A percentile compares a stretch with the other conserved stretches of the same genome.
phyloP scores from a whole-genome alignment of 2,113 vertebrate genomes.

The Nycticryphes semicollaris region DNA sequence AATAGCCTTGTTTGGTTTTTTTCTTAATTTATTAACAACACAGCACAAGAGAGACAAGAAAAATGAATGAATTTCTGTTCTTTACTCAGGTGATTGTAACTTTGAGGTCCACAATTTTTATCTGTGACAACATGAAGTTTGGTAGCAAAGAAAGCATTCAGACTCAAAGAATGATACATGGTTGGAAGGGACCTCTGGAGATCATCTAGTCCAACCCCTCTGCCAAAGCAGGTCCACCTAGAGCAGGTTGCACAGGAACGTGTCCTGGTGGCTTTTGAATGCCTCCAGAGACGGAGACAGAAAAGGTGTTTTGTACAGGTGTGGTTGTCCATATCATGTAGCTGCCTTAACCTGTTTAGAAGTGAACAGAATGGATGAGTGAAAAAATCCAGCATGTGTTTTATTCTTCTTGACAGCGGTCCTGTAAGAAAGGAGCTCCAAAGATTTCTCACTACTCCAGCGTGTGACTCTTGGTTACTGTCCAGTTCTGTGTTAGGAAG shows the following conservation, averaged over 20 bases:
- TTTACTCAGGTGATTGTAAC: background rate
- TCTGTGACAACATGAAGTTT: background rate
- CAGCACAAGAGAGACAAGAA: background rate
- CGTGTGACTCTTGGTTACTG: background rate
- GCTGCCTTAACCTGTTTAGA: background rate
- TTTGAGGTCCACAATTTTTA: background rate
- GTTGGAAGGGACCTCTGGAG: too few relatives aligned
- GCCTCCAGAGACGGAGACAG: too few relatives aligned
- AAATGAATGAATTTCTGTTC: background rate
- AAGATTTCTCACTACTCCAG: background rate
- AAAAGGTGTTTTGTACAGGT: background rate
- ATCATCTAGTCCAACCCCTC: too few relatives aligned
- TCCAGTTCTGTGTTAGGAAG: background rate
- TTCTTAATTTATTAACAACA: background rate
- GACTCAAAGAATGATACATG: too few relatives aligned
- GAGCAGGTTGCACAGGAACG: too few relatives aligned
- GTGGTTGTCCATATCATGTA: background rate
- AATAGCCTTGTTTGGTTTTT: background rate
- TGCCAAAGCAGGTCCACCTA: too few relatives aligned
- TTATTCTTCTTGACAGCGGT: background rate
- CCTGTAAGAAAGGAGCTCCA: background rate
- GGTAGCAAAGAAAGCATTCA: background rate
- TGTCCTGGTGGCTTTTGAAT: too few relatives aligned
- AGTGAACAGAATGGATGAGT: background rate
- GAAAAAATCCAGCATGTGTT: accelerated